phyloP scores from a whole-genome alignment of 2,113 vertebrate species.

The Dissostichus mawsoni region DNA sequence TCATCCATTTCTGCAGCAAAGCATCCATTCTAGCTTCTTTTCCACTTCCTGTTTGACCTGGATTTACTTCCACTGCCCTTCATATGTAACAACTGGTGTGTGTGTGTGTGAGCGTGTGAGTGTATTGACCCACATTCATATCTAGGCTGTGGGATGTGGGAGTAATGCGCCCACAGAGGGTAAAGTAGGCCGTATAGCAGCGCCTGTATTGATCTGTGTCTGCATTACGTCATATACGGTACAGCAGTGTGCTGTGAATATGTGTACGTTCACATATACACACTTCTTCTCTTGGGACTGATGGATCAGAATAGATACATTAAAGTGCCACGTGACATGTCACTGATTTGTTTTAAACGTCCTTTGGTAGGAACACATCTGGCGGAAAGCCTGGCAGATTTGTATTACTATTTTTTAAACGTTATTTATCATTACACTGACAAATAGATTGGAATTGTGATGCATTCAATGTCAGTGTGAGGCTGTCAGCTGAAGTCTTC shows the following conservation, averaged over 20 bases:
- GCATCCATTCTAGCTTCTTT: background rate
- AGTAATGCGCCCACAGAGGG: constrained; percentile 58
- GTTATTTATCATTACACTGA: background rate
- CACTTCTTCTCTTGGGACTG: background rate
- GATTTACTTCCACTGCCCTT: constrained; percentile 37
- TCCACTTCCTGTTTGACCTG: constrained; percentile 59
- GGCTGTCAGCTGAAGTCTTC: background rate
- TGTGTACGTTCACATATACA: background rate
- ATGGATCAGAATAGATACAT: background rate
- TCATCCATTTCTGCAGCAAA: background rate
- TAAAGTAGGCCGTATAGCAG: constrained; percentile 51
- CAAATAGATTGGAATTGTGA: background rate
- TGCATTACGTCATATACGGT: constrained; percentile 34
- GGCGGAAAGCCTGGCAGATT: background rate
- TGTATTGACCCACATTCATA: constrained; percentile 73
- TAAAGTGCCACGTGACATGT: background rate
- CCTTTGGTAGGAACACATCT: background rate
- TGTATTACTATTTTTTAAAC: background rate
- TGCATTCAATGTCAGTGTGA: background rate
- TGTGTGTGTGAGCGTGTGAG: constrained; percentile 12
- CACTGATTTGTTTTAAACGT: background rate
- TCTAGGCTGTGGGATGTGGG: constrained; percentile 54
- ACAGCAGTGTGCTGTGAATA: constrained; percentile 11
- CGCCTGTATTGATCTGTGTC: constrained; percentile 59
- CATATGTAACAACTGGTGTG: constrained; percentile 53